Base-by-base conservation (phyloP, 2,797 vertebrate species). In the Bovichtus variegatus region DNA sequence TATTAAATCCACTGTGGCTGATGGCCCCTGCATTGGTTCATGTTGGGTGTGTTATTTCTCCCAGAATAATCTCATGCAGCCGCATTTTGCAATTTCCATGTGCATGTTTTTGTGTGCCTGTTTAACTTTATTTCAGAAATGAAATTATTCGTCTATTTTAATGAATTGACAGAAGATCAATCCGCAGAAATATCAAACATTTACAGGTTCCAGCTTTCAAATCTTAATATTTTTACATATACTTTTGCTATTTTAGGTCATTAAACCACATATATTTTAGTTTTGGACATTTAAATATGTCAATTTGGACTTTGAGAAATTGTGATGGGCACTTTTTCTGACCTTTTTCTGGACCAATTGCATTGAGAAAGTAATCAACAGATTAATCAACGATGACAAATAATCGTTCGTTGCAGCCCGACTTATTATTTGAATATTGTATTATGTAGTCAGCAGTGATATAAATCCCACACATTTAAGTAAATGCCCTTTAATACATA, bases 1-100 rank as follows among this genome's bases (percentile, higher is more conserved):
- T 66, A 53, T 67, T 84, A 6, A 53, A 67, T 73, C 47, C 11
- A 21, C 40, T 43, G 47, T 36, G 71, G 27, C 23, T 72, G 16
- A 71, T 29, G 27, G 19, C 38, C 13, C 41, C 49, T 23, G 44
- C 38, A 67, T 65, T 59, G 21, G 16, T 47, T 49, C 0, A 57
- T 62, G 60, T 36, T 61, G 13, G 25, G 21, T 31, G 7, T 66
- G 27, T 49, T 47, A 10, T 51, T 55, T 53, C 9, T 55, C 21
- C 6, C 31, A 54, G 49, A 54, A 65, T 34, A 63, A 78, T 68
- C 41, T 47, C 10, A 36, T 25, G 23, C 10, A 36, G 47, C 12
- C 11, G 44, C 2, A 16, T 38, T 65, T 77, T n/a, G 36, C 41
- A 46, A 1, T 21, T 58, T 68, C 2, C 6, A 38, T n/a, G 23